Base-by-base conservation (phyloP, 2,888 invertebrate species). In the Beris morrisii region DNA sequence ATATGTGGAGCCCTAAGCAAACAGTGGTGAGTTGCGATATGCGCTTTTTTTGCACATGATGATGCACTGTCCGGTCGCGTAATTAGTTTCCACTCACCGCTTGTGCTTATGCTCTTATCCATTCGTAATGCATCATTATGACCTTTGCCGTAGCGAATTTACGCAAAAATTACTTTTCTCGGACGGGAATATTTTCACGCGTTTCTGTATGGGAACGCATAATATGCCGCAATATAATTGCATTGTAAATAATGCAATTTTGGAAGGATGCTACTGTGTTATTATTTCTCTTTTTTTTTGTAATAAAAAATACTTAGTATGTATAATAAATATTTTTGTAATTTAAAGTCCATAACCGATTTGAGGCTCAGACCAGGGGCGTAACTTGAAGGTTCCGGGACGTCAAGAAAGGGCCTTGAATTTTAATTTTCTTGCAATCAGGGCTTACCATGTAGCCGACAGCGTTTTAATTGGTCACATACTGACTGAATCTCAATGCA, bases 81-180 rank as follows among this genome's bases (percentile, higher is more conserved):
- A 64, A 64, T 64, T 64, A 64, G 64, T 64, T 64, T 64, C 46
- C 63, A 50, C 22, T 28, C 30, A 11, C 12, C 38, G 13, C 7
- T 15, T 38, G 6, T 11, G 52, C 54, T 64, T 64, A 43, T 54
- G 31, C 32, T 53, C 30, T 43, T 44, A 22, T 54, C 22, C 53
- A 52, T 53, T 45, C 31, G 46, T 64, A 44, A 64, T 53, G 64
- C 32, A 55, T 63, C 52, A 64, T 64, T 54, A 64, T 54, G 55
- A 54, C 64, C 15, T 44, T 53, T 32, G 31, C 64, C 54, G 55
- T 64, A 64, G 38, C 64, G 45, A 64, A 64, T 64, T 64, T 54
- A 54, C 55, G 64, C 64, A 64, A 64, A 64, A 64, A 54, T 54
- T 64, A 55, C 50, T 31, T 63, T 63, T 52, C 30, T 31, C 48